Evolutionary conservation across 1,140 invertebrate species (phyloP).

Genomic region (Drosophila watanabei): DNA sequence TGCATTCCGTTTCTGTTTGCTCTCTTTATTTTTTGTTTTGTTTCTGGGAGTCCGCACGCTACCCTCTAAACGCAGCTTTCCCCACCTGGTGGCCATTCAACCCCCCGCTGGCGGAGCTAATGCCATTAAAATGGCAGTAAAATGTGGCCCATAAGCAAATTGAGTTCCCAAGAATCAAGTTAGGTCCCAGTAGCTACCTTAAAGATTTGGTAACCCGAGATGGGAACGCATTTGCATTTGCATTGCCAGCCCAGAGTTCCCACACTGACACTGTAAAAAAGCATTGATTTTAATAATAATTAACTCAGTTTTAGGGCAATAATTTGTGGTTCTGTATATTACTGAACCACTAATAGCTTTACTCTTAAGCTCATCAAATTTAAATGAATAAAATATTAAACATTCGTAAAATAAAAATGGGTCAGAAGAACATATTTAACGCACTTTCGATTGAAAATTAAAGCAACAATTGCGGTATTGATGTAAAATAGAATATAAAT

Average conservation of each 20-base stretch:
- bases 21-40: constrained; percentile 3
- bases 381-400: neutral
- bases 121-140: constrained; percentile 48
- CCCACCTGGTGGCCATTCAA: neutral
- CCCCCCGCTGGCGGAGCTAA: constrained; percentile 20
- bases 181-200: constrained; percentile 2
- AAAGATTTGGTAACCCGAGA: constrained; percentile 49
- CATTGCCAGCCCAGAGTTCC: constrained; percentile 52
- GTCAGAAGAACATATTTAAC: neutral
- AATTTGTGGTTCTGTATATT: neutral
- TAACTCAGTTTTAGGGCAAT: neutral
- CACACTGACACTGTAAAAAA: constrained; percentile 53
- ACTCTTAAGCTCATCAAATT: neutral
- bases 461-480: neutral
- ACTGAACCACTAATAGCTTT: neutral
- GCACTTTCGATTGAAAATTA: neutral
- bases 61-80: constrained; percentile 13
- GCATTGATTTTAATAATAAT: neutral
- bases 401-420: neutral
- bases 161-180: constrained; percentile 38
- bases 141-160: constrained; percentile 41
- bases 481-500: neutral
- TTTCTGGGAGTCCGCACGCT: constrained; percentile 24
- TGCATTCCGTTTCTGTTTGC: constrained; percentile 27
- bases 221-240: constrained; percentile 47